A percentile compares a stretch with the other conserved stretches of the same genome.
Evolutionary conservation across 2,888 invertebrate genomes (phyloP).

Genomic region (Malthinus seriepunctatus): DNA sequence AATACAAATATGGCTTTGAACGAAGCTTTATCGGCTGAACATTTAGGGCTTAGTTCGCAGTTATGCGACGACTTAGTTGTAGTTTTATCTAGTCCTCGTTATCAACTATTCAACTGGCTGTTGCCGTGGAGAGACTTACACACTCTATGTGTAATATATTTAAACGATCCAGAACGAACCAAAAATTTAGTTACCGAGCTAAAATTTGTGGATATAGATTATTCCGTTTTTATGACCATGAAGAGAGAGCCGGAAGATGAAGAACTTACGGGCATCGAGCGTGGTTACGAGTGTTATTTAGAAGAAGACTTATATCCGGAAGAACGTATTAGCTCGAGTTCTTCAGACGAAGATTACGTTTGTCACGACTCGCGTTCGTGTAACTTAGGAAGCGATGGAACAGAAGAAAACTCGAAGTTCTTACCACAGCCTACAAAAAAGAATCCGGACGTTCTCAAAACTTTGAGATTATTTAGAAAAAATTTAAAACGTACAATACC

Average conservation of each 20-base stretch:
- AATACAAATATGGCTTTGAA: constrained; percentile 52
- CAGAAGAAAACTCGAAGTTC: constrained; percentile 36
- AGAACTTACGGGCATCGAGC: constrained; percentile 44
- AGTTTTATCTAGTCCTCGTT: constrained; percentile 70
- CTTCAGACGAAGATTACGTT: constrained; percentile 54
- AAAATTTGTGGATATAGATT: constrained; percentile 76
- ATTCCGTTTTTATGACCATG: constrained; percentile 59
- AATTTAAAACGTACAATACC: constrained; percentile 43
- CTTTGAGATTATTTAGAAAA: constrained; percentile 58
- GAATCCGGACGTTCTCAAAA: constrained; percentile 59
- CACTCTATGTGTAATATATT: constrained; percentile 60
- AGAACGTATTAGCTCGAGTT: constrained; percentile 38
- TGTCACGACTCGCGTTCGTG: constrained; percentile 57
- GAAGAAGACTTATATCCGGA: constrained; percentile 38
- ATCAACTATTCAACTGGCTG: constrained; percentile 74
- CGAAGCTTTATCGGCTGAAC: constrained; percentile 59
- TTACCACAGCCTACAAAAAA: constrained; percentile 43
- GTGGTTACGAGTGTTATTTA: constrained; percentile 45
- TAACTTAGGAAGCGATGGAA: constrained; percentile 56
- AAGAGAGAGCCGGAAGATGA: constrained; percentile 61
- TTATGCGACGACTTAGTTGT: constrained; percentile 73
- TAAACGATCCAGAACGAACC: constrained; percentile 62
- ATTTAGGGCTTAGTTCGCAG: constrained; percentile 66
- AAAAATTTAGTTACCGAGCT: constrained; percentile 70
- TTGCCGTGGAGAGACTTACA: constrained; percentile 63